Evolutionary conservation across 2,113 vertebrate species (phyloP).

Genomic region (Eupsittula cactorum): DNA sequence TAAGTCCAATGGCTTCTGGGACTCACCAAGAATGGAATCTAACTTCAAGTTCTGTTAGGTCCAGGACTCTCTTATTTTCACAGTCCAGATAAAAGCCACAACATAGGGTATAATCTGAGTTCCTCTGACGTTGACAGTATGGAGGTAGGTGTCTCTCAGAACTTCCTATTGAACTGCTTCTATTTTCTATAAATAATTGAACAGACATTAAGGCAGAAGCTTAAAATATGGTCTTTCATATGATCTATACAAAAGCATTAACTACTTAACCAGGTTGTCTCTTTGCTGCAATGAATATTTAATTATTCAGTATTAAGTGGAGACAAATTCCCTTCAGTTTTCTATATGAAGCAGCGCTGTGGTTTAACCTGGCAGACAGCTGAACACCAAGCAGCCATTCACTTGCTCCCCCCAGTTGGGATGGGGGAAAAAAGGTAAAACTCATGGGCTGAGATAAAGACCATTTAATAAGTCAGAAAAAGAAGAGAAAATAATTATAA

Average conservation of each 20-base stretch:
- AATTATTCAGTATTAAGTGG: not conserved
- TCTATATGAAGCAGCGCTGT: not conserved
- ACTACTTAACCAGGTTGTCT: slow-evolving; percentile 15
- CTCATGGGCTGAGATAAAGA: not conserved
- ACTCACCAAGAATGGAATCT: not conserved
- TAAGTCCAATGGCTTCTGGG: not conserved
- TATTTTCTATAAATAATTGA: slow-evolving; percentile 34
- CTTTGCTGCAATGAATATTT: slow-evolving; percentile 23
- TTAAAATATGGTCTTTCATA: not conserved
- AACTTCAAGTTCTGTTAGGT: not conserved
- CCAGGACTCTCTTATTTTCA: not conserved
- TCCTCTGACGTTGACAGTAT: not conserved
- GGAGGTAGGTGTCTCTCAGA: not conserved
- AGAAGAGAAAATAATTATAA: not conserved
- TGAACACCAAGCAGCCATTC: not conserved
- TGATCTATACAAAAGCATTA: slow-evolving; percentile 2
- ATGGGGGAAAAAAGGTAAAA: not conserved
- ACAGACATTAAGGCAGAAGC: not conserved
- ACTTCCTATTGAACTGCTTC: not conserved
- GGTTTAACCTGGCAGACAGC: not conserved
- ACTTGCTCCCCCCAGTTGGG: not conserved
- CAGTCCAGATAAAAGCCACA: not conserved
- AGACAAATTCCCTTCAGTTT: not conserved
- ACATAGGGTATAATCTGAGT: not conserved
- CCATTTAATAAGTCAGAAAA: not conserved